Evolutionary conservation across 1,140 invertebrate genomes (phyloP).

Genomic region (Venturia canescens): DNA sequence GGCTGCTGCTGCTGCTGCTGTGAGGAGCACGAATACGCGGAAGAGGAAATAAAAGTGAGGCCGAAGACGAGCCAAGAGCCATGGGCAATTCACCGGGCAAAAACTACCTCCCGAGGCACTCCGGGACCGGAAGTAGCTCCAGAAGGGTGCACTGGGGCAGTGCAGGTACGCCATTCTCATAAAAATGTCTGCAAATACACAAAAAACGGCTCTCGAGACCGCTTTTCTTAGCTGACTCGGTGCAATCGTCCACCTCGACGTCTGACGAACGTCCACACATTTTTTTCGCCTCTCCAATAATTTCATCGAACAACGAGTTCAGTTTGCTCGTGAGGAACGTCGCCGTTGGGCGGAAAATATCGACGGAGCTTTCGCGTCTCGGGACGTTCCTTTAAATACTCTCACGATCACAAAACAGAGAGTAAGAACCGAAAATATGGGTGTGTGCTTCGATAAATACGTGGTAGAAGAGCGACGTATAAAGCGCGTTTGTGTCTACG

Average conservation of each 20-base stretch:
- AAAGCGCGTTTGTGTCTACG: not conserved
- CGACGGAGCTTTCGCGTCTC: not conserved
- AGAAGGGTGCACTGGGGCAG: constrained; percentile 71
- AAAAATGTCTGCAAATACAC: not conserved
- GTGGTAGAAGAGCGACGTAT: not conserved
- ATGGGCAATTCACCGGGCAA: constrained; percentile 74
- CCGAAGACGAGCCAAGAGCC: constrained; percentile 10
- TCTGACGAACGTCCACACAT: no score
- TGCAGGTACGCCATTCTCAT: constrained; percentile 65
- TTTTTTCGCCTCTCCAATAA: not conserved
- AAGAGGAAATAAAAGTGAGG: constrained; percentile 25
- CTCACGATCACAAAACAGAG: not conserved
- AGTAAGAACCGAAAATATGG: not conserved
- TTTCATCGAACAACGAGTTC: not conserved
- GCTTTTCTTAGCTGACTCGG: not conserved
- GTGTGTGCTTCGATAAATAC: not conserved
- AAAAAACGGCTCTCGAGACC: not conserved
- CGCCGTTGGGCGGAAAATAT: not conserved
- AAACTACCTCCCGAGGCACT: constrained; percentile 59
- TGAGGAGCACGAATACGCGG: not conserved
- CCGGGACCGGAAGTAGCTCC: constrained; percentile 53
- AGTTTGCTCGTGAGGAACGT: not conserved
- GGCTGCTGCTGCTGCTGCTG: no score
- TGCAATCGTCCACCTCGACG: no score
- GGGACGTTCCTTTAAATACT: constrained; percentile 8